A percentile compares a stretch with the other conserved stretches of the same genome.
Evolutionary conservation across 2,888 invertebrate genomes (phyloP).

Genomic region (Ophion costatus): DNA sequence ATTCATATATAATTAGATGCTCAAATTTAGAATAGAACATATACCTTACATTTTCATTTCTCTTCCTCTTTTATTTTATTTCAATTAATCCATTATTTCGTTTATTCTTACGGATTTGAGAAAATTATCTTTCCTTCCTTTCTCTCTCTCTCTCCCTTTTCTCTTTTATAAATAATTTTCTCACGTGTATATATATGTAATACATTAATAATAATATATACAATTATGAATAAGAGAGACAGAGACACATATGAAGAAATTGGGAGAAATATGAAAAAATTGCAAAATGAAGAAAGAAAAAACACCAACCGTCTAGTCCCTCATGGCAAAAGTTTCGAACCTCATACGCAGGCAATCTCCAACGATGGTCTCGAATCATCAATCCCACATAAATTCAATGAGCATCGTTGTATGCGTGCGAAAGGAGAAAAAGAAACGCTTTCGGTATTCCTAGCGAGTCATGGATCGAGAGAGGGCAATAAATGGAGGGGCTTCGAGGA

Average conservation of each 20-base stretch:
- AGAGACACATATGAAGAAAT: not conserved
- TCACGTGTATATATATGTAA: too few relatives aligned
- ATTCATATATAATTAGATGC: too few relatives aligned
- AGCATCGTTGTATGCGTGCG: conserved; percentile 9
- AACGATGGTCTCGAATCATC: conserved; percentile 31
- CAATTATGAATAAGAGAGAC: too few relatives aligned
- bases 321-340: not conserved
- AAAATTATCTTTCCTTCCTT: too few relatives aligned
- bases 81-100: too few relatives aligned
- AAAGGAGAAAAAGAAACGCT: conserved; percentile 23
- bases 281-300: not conserved
- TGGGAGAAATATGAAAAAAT: not conserved
- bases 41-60: too few relatives aligned
- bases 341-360: not conserved
- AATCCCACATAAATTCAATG: conserved; percentile 4
- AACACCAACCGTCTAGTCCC: not conserved
- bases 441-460: conserved; percentile 36
- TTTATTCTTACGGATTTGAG: too few relatives aligned
- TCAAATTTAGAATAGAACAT: too few relatives aligned
- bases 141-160: too few relatives aligned
- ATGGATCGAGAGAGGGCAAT: not conserved
- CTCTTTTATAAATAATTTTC: too few relatives aligned
- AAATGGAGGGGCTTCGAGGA: conserved; percentile 2
- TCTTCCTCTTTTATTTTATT: too few relatives aligned
- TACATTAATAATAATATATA: too few relatives aligned